Evolutionary conservation across 2,888 invertebrate species (phyloP).

Genomic region (Nemotelus pantherinus): DNA sequence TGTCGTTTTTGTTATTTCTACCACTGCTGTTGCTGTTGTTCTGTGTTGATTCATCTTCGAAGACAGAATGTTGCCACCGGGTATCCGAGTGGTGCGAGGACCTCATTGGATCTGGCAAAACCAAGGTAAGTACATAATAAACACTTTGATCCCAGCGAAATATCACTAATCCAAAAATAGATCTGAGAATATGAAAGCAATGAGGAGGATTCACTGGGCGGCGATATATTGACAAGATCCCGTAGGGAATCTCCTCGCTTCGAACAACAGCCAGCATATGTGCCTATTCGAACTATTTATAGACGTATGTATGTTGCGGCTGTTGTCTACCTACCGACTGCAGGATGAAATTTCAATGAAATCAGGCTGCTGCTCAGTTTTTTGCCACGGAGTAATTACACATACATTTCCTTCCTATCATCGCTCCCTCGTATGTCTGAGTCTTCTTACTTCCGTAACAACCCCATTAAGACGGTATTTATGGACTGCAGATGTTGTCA

Average conservation of each 20-base stretch:
- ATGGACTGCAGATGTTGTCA: constrained; percentile 42
- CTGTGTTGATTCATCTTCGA: background rate
- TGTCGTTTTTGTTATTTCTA: background rate
- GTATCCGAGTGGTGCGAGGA: constrained; percentile 80
- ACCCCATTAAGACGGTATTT: constrained; percentile 35
- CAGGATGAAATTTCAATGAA: constrained; percentile 2
- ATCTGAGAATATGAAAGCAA: background rate
- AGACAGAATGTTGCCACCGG: constrained; percentile 71
- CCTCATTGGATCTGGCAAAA: constrained; percentile 86
- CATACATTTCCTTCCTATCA: constrained; percentile 39
- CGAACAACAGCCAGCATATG: background rate
- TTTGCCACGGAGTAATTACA: constrained; percentile 2
- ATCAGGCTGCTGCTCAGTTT: constrained; percentile 12
- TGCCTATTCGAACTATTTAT: constrained; percentile 16
- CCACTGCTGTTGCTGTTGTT: background rate
- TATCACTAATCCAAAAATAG: constrained; percentile 37
- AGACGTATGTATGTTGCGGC: background rate
- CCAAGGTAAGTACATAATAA: constrained; percentile 67
- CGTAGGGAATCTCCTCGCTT: background rate
- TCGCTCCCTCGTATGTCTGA: constrained; percentile 5
- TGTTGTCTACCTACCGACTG: background rate
- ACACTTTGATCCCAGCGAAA: constrained; percentile 12
- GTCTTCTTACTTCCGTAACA: constrained; percentile 33
- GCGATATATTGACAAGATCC: background rate
- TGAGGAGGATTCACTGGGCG: constrained; percentile 14